phyloP scores from a whole-genome alignment of 2,888 invertebrate genomes.

The Synanthedon myopaeformis region DNA sequence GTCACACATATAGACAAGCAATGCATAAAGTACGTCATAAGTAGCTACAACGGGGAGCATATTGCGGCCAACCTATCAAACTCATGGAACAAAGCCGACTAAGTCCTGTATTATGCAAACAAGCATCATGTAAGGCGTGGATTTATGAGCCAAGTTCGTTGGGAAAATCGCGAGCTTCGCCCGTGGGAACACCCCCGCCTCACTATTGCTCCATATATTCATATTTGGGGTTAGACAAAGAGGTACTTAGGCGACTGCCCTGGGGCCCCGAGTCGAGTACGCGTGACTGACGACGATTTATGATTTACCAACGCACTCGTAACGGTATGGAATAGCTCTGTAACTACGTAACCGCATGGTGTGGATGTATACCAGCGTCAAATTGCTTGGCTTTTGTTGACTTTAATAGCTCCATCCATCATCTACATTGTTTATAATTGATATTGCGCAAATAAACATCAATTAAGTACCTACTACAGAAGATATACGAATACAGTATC shows the following conservation, averaged over 20 bases:
- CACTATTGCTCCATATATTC: conserved; percentile 55
- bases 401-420: not conserved
- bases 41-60: not conserved
- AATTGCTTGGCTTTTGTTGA: not conserved
- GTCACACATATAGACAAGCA: not conserved
- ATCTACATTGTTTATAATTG: not conserved
- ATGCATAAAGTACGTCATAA: not conserved
- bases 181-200: conserved; percentile 36
- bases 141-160: conserved; percentile 65
- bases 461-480: not conserved
- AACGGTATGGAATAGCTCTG: not conserved
- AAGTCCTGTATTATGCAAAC: conserved; percentile 70
- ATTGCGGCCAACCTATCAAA: conserved; percentile 43
- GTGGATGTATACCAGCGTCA: not conserved
- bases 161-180: conserved; percentile 48
- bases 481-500: not conserved
- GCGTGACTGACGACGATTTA: conserved; percentile 29
- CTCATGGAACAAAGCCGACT: conserved; percentile 54
- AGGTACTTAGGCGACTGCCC: conserved; percentile 17
- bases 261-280: conserved; percentile 12
- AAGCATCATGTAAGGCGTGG: conserved; percentile 67
- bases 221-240: conserved; percentile 46
- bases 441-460: not conserved
- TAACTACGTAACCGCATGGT: not conserved
- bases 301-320: conserved; percentile 12